phyloP scores from a whole-genome alignment of 2,888 invertebrate genomes.

The Drosophila nr. fundita region DNA sequence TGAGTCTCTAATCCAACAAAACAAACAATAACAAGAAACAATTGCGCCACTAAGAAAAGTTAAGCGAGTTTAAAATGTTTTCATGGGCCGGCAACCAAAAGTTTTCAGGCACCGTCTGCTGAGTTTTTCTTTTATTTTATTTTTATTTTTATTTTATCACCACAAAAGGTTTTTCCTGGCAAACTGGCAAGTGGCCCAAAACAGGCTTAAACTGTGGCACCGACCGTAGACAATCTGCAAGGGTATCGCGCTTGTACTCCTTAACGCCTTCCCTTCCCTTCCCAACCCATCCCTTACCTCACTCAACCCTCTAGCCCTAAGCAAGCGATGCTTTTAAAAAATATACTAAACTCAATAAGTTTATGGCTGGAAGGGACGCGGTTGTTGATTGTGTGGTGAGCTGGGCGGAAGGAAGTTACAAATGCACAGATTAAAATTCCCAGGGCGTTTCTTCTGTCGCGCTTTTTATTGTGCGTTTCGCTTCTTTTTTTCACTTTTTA shows the following conservation, averaged over 20 bases:
- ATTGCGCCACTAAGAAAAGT: slow-evolving; percentile 55
- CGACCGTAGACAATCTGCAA: slow-evolving; percentile 47
- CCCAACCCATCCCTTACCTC: background rate
- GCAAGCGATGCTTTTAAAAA: slow-evolving; percentile 59
- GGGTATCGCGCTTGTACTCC: slow-evolving; percentile 29
- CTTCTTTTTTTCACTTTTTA: background rate
- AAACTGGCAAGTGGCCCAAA: slow-evolving; percentile 40
- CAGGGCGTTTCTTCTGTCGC: slow-evolving; percentile 56
- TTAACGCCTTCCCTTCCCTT: background rate
- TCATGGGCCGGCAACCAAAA: slow-evolving; percentile 57
- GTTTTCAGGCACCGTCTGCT: slow-evolving; percentile 63
- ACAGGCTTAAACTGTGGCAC: slow-evolving; percentile 25
- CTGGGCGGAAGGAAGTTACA: slow-evolving; percentile 68
- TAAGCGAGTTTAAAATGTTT: slow-evolving; percentile 70
- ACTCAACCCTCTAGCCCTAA: slow-evolving; percentile 29
- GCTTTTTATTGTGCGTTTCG: slow-evolving; percentile 47
- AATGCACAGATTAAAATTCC: slow-evolving; percentile 70
- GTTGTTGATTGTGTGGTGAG: slow-evolving; percentile 46
- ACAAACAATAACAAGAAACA: slow-evolving; percentile 30
- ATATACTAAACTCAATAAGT: slow-evolving; percentile 67
- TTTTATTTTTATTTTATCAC: slow-evolving; percentile 15
- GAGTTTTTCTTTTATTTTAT: slow-evolving; percentile 51
- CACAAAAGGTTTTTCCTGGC: slow-evolving; percentile 56
- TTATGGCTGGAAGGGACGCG: slow-evolving; percentile 44
- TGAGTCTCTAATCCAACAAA: slow-evolving; percentile 86